Evolutionary conservation across 2,113 vertebrate species (phyloP).

Genomic region (Oxyruncus cristatus): DNA sequence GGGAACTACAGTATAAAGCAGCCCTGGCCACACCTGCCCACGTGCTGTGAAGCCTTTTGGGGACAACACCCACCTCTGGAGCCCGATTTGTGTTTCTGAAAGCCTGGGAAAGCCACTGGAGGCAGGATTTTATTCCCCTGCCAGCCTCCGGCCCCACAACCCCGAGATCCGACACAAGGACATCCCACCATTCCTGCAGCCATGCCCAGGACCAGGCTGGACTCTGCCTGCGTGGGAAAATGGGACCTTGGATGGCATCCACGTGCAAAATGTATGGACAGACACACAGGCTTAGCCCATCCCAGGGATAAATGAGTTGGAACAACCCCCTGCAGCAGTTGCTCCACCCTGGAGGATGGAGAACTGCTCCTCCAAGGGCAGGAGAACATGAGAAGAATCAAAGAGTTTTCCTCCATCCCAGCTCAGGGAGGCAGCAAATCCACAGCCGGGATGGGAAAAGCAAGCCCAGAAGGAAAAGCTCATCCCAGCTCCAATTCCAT

Average conservation of each 20-base stretch:
- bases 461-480: background rate
- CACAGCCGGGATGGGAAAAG: background rate
- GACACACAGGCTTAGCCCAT: background rate
- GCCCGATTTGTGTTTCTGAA: background rate
- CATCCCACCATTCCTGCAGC: background rate
- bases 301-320: background rate
- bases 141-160: background rate
- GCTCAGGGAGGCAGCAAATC: background rate
- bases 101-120: background rate
- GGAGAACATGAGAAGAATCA: background rate
- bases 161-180: accelerated
- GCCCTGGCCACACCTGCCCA: no score
- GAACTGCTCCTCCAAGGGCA: background rate
- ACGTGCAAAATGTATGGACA: accelerated
- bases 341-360: background rate
- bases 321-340: background rate
- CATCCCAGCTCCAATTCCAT: background rate
- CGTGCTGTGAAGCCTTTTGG: accelerated
- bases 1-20: accelerated
- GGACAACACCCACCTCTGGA: background rate
- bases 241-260: background rate
- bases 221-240: background rate
- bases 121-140: background rate
- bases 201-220: background rate
- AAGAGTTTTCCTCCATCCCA: accelerated